phyloP scores from a whole-genome alignment of 2,888 invertebrate genomes.

The Germaria angustata region DNA sequence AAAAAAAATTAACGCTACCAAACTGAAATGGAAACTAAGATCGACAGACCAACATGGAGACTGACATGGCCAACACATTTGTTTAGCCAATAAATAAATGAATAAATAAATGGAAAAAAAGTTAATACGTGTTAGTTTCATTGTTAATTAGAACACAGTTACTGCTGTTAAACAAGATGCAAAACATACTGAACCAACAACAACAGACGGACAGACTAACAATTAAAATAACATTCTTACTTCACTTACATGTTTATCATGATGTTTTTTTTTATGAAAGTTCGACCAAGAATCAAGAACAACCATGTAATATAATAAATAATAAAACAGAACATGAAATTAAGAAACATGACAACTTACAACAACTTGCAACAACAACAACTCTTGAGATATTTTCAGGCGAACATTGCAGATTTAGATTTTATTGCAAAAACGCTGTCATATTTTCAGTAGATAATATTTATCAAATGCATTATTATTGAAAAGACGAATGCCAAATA shows the following conservation, averaged over 20 bases:
- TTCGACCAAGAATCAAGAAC: background rate
- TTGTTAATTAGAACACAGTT: conserved; percentile 61
- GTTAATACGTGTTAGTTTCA: conserved; percentile 60
- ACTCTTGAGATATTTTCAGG: background rate
- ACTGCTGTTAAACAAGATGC: conserved; percentile 57
- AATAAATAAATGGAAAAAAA: conserved; percentile 37
- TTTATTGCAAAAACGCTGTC: background rate
- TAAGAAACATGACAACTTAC: conserved; percentile 61
- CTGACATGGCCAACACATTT: conserved; percentile 45
- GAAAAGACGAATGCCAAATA: too few relatives aligned
- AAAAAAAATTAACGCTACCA: conserved; percentile 28
- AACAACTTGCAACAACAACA: too few relatives aligned
- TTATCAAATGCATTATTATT: too few relatives aligned
- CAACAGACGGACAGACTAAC: conserved; percentile 16
- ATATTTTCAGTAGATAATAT: background rate
- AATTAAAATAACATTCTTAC: conserved; percentile 36
- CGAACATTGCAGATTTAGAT: background rate
- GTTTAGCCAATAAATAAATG: conserved; percentile 40
- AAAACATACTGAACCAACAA: conserved; percentile 22
- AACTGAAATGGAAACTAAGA: conserved; percentile 44
- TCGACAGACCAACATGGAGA: conserved; percentile 46
- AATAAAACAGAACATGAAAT: conserved; percentile 51
- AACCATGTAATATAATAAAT: background rate
- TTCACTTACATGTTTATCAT: background rate
- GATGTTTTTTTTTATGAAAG: background rate